Evolutionary conservation across 2,888 invertebrate species (phyloP), one percentile per base, ranked within the genome.

Genomic region (Drosophila leonis): DNA sequence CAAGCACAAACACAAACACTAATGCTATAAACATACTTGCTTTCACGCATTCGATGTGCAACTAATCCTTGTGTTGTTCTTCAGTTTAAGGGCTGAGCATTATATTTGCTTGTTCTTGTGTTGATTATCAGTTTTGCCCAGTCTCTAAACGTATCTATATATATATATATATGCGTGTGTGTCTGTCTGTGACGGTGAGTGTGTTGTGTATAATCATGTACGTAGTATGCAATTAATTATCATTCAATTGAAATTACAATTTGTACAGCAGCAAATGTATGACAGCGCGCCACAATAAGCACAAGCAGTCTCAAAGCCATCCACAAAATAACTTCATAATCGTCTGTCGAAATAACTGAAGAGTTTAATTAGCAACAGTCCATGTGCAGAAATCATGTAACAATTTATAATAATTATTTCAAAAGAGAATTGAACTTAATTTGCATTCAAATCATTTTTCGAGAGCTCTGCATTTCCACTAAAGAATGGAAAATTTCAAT

Each of bases 171-270:
- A 24, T 52, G 3, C 46, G 15, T 55, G 48, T 24, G 24, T 24
- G 24, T 24, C 2, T 24, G 24, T 24, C 2, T 24, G 24, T 24
- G 4, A 3, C 24, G 2, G 24, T 24, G 24, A 3, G 24, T 4
- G 4, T 2, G 24, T 4, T 24, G 24, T 64, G 18, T 59, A 20
- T 64, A 52, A 66, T 72, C 68, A 77, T 80, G 62, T 76, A 51
- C 48, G 72, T 68, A 70, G 76, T 75, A 83, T 75, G 83, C 76
- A 90, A 88, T 90, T 90, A 90, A 87, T 90, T 87, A 87, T 76
- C 86, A 83, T 79, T 81, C 86, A 75, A 81, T 79, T 79, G 71
- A 85, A 83, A 90, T 83, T 83, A 79, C 78, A 78, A 78, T 72
- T 79, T 76, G 62, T 63, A 74, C 73, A 60, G 63, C 60, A 9